Base-by-base conservation (phyloP, 2,888 invertebrate species). In the Corythucha ciliata region DNA sequence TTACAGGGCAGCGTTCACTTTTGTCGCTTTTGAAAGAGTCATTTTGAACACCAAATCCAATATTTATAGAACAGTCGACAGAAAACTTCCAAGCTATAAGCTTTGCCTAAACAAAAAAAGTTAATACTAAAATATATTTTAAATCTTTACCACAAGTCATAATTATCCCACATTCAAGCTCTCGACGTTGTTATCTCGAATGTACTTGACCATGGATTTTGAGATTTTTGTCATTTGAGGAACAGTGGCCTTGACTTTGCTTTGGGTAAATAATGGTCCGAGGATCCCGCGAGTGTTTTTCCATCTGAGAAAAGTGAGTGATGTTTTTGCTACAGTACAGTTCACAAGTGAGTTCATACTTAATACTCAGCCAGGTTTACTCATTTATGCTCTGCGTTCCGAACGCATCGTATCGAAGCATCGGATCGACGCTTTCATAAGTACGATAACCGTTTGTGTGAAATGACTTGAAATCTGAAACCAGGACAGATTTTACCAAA, bases 281-380 rank as follows among this genome's bases (percentile, higher is more conserved):
- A 27, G 42, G 42, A 42, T 42, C 14, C 22, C 20, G 3, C 42
- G n/a, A 4, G 18, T 29, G 1, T 42, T 29, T 20, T 42, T 42
- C 42, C 42, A 42, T n/a, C 42, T 42, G 42, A 20, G 29, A n/a
- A n/a, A n/a, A n/a, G n/a, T n/a, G n/a, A n/a, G 21, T 20, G 14
- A 18, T 21, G 21, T 10, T 16, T 5, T 16, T 5, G 16, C 16
- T 18, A 36, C n/a, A n/a, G n/a, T n/a, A n/a, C n/a, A n/a, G n/a
- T n/a, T n/a, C n/a, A n/a, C n/a, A n/a, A n/a, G n/a, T n/a, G n/a
- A n/a, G 14, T n/a, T 36, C n/a, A 20, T 2, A n/a, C 10, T n/a
- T n/a, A n/a, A n/a, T n/a, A n/a, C n/a, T n/a, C n/a, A n/a, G n/a
- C n/a, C n/a, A n/a, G n/a, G n/a, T n/a, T n/a, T 10, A 39, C 39